Evolutionary conservation across 2,888 invertebrate species (phyloP).

Genomic region (Drosophila subquinaria): DNA sequence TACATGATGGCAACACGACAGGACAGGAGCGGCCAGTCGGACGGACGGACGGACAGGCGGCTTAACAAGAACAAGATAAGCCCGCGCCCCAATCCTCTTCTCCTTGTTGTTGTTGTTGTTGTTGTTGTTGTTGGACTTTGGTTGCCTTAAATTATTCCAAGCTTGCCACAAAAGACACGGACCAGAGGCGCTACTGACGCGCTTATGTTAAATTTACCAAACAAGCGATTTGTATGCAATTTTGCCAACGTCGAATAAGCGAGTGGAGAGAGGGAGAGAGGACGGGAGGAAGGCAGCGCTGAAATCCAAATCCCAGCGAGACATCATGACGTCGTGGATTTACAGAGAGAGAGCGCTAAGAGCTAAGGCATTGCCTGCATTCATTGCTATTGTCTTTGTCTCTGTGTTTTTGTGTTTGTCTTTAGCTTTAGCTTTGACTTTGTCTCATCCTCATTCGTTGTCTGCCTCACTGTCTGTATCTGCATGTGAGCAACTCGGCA

Average conservation of each 20-base stretch:
- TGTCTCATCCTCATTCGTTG: slow-evolving; percentile 20
- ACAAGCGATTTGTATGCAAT: slow-evolving; percentile 84
- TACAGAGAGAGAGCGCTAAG: slow-evolving; percentile 38
- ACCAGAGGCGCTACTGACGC: slow-evolving; percentile 80
- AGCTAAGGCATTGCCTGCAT: slow-evolving; percentile 24
- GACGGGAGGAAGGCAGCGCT: slow-evolving; percentile 20
- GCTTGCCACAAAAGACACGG: slow-evolving; percentile 65
- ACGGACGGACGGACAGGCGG: slow-evolving; percentile 27
- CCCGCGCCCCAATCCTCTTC: slow-evolving; percentile 40
- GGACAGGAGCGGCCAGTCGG: slow-evolving; percentile 67
- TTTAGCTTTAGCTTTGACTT: slow-evolving; percentile 17
- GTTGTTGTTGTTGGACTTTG: slow-evolving; percentile 27
- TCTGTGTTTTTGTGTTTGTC: slow-evolving; percentile 17
- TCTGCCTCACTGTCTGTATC: slow-evolving; percentile 28
- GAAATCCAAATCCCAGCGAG: slow-evolving; percentile 82
- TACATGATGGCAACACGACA: slow-evolving; percentile 79
- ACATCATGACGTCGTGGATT: slow-evolving; percentile 82
- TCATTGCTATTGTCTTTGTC: slow-evolving; percentile 33
- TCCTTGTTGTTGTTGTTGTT: slow-evolving; percentile 30
- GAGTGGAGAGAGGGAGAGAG: not conserved
- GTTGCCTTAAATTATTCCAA: slow-evolving; percentile 73
- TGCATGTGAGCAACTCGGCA: slow-evolving; percentile 9
- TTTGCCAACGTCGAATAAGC: slow-evolving; percentile 51
- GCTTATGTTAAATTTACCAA: slow-evolving; percentile 82
- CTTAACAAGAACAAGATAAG: slow-evolving; percentile 75